Conservation (phyloP, 2,113 vertebrate species). For the Toxotes chatareus region DNA sequence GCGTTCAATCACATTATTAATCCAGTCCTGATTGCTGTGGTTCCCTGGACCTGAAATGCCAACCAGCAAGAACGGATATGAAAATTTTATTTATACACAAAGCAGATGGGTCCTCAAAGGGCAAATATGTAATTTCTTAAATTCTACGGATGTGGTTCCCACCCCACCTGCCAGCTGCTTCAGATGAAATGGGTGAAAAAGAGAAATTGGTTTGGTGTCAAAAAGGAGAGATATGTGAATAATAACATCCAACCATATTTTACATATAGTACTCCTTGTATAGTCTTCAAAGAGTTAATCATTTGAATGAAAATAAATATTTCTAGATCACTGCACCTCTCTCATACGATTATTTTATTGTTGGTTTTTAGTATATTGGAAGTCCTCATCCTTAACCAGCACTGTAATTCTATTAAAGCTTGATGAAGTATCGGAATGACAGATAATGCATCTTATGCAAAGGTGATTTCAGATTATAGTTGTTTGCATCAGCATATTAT, state of each 20-base stretch:
- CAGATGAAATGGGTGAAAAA: slow-evolving; percentile 15
- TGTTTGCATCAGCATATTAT: background rate
- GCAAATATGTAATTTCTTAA: slow-evolving; percentile 73
- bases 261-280: background rate
- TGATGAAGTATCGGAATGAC: background rate
- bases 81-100: slow-evolving; percentile 72
- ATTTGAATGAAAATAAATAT: slow-evolving; percentile 16
- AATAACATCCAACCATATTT: slow-evolving; percentile 21
- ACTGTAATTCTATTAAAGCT: background rate
- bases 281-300: slow-evolving; percentile 10
- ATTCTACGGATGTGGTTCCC: slow-evolving; percentile 36
- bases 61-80: slow-evolving; percentile 50
- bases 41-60: slow-evolving; percentile 68
- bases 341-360: background rate
- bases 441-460: background rate
- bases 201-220: slow-evolving; percentile 41
- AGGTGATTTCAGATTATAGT: background rate
- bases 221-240: slow-evolving; percentile 25
- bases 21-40: slow-evolving; percentile 58
- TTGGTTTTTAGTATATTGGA: background rate
- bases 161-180: slow-evolving; percentile 43
- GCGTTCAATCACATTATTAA: slow-evolving; percentile 66
- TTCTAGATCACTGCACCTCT: background rate
- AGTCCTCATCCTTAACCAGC: background rate
- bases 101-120: slow-evolving; percentile 72